Percentiles rank a stretch among this genome's conserved stretches.
phyloP scores from a whole-genome alignment of 2,888 invertebrate genomes.

The Amorpha juglandis region DNA sequence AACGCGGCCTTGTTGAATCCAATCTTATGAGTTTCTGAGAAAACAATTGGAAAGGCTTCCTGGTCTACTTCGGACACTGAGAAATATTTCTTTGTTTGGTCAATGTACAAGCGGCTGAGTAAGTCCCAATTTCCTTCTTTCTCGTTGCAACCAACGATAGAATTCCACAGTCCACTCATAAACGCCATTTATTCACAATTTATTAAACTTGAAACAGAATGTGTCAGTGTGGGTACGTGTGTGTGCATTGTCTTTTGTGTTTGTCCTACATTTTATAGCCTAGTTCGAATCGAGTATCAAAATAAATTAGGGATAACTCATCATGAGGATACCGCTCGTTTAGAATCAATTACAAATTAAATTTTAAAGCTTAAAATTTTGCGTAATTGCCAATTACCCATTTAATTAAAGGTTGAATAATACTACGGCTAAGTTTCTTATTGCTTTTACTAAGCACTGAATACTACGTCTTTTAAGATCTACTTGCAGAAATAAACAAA shows the following conservation, averaged over 20 bases:
- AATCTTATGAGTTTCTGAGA: constrained; percentile 79
- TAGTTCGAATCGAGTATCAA: background rate
- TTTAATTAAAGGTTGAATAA: too few relatives aligned
- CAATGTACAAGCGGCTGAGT: constrained; percentile 78
- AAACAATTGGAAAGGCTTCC: constrained; percentile 85
- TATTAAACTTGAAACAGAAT: constrained; percentile 47
- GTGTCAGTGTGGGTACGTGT: constrained; percentile 42
- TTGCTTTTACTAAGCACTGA: too few relatives aligned
- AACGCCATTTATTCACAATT: constrained; percentile 76
- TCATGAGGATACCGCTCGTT: too few relatives aligned
- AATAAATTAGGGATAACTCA: background rate
- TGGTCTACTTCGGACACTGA: constrained; percentile 87
- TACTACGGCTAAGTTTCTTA: too few relatives aligned
- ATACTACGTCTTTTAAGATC: too few relatives aligned
- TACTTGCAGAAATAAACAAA: too few relatives aligned
- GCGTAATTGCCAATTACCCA: too few relatives aligned
- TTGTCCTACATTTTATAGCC: constrained; percentile 15
- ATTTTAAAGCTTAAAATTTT: too few relatives aligned
- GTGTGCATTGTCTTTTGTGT: constrained; percentile 9
- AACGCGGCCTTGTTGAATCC: constrained; percentile 75
- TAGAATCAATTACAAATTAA: background rate
- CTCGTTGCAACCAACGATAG: constrained; percentile 73
- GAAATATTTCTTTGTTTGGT: constrained; percentile 85
- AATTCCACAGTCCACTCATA: constrained; percentile 79
- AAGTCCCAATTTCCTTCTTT: constrained; percentile 73